Evolutionary conservation across 1,140 invertebrate genomes (phyloP).

Genomic region (Drosophila lacteicornis): DNA sequence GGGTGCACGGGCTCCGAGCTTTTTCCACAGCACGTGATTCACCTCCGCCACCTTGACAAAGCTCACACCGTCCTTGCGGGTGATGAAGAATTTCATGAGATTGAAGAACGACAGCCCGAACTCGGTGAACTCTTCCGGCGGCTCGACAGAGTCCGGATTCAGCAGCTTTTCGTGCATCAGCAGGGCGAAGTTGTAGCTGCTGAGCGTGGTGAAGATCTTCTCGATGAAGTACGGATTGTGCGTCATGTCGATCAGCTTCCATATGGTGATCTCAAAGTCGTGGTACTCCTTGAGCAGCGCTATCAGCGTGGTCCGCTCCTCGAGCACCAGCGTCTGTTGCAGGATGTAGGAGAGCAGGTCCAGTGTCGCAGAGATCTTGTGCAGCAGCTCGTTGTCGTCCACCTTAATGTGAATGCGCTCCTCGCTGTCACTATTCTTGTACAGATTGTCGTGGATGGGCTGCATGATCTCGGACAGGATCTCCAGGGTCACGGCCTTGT

Average conservation of each 20-base stretch:
- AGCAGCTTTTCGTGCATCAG: conserved; percentile 73
- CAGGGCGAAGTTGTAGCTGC: conserved; percentile 66
- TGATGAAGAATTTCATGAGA: conserved; percentile 86
- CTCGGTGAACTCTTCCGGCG: conserved; percentile 69
- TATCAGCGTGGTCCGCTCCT: conserved; percentile 68
- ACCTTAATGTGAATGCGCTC: conserved; percentile 81
- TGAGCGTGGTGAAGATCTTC: conserved; percentile 63
- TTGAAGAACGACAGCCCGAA: conserved; percentile 85
- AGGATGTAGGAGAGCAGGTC: conserved; percentile 85
- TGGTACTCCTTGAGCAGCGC: conserved; percentile 63
- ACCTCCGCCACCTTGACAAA: conserved; percentile 84
- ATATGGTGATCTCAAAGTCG: conserved; percentile 71
- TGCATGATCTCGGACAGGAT: conserved; percentile 85
- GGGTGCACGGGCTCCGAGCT: conserved; percentile 66
- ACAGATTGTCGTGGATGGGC: conserved; percentile 85
- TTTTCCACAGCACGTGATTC: conserved; percentile 82
- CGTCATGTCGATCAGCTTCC: conserved; percentile 78
- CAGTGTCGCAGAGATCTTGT: conserved; percentile 86
- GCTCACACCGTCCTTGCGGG: conserved; percentile 64
- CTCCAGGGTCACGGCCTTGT: conserved; percentile 85
- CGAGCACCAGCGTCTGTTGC: conserved; percentile 74
- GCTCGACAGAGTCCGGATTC: conserved; percentile 54
- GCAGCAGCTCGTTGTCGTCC: conserved; percentile 86
- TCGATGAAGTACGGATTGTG: conserved; percentile 67
- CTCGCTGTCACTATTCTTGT: conserved; percentile 32